Evolutionary conservation across 2,888 invertebrate species (phyloP).

Genomic region (Chalcis sispes): DNA sequence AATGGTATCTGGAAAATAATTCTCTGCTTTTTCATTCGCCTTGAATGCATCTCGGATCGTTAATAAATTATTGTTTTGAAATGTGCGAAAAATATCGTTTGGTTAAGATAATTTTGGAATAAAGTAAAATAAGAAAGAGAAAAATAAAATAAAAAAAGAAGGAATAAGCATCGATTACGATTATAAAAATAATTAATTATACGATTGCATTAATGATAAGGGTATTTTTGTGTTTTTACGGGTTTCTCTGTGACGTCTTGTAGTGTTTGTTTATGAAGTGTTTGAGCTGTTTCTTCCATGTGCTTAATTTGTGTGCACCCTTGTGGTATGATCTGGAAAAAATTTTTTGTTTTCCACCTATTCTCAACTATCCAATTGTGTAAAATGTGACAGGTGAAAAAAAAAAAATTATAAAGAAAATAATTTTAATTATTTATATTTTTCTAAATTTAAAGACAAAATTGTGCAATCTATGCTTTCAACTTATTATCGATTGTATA

Average conservation of each 20-base stretch:
- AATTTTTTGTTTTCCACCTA: slow-evolving; percentile 48
- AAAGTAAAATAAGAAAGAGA: background rate
- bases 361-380: slow-evolving; percentile 34
- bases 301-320: slow-evolving; percentile 51
- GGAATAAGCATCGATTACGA: slow-evolving; percentile 1
- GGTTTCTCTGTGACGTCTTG: slow-evolving; percentile 56
- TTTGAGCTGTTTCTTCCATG: slow-evolving; percentile 57
- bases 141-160: background rate
- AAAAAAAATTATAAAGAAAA: slow-evolving; percentile 16
- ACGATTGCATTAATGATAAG: slow-evolving; percentile 40
- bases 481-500: slow-evolving; percentile 4
- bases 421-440: too few species aligned
- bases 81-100: slow-evolving; percentile 19
- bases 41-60: slow-evolving; percentile 23
- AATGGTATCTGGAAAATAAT: slow-evolving; percentile 81
- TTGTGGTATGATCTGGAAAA: slow-evolving; percentile 54
- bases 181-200: slow-evolving; percentile 16
- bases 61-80: slow-evolving; percentile 6
- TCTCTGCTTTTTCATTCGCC: slow-evolving; percentile 48
- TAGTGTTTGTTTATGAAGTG: slow-evolving; percentile 57
- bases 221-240: slow-evolving; percentile 52
- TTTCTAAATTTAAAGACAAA: too few species aligned
- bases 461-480: background rate
- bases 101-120: background rate
- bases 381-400: background rate